These are phyloP conservation scores for Dermochelys coriacea DNA, from an alignment of 2,797 vertebrate species.

Conservation along the genomic window DNA sequence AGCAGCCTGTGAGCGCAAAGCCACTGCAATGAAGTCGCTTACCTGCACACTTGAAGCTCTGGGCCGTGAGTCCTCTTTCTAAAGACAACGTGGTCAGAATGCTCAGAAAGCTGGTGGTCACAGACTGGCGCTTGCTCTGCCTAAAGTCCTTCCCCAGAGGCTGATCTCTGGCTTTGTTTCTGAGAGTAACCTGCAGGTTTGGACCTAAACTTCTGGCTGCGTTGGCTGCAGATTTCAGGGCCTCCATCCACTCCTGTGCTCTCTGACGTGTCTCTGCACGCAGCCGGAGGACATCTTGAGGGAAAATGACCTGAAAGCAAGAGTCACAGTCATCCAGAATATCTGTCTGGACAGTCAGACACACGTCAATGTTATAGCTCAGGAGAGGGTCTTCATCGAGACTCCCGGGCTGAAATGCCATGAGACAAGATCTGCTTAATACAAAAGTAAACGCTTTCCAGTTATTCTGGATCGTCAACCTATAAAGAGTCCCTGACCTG, in stretches of 20 bases:
- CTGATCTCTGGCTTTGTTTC: conserved; percentile 79
- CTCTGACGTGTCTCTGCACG: conserved; percentile 87
- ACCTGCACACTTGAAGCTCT: conserved; percentile 99
- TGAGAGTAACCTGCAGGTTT: conserved; percentile 77
- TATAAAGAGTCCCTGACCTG: conserved; percentile 90
- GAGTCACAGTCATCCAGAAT: conserved; percentile 83
- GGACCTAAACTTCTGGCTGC: conserved; percentile 78
- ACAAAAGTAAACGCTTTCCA: conserved; percentile 95
- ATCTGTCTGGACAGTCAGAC: conserved; percentile 87
- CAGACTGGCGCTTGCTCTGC: conserved; percentile 92
- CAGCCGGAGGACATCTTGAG: conserved; percentile 89
- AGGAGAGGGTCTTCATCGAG: conserved; percentile 89
- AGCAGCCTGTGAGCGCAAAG: neutral
- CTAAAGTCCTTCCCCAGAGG: conserved; percentile 83
- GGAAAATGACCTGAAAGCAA: conserved; percentile 91
- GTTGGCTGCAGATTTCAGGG: conserved; percentile 84
- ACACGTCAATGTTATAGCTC: conserved; percentile 87
- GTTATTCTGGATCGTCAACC: conserved; percentile 91
- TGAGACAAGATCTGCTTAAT: conserved; percentile 87
- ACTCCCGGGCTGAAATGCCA: conserved; percentile 90
- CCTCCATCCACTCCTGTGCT: conserved; percentile 93
- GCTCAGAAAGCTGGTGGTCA: conserved; percentile 97
- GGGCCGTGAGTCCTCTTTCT: conserved; percentile 96
- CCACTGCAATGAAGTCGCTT: conserved; percentile 51
- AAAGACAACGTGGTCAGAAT: conserved; percentile 94